A percentile compares a stretch with the other conserved stretches of the same genome.
Evolutionary conservation across 2,888 invertebrate species (phyloP).

Genomic region (Scelioninae gen. 1): DNA sequence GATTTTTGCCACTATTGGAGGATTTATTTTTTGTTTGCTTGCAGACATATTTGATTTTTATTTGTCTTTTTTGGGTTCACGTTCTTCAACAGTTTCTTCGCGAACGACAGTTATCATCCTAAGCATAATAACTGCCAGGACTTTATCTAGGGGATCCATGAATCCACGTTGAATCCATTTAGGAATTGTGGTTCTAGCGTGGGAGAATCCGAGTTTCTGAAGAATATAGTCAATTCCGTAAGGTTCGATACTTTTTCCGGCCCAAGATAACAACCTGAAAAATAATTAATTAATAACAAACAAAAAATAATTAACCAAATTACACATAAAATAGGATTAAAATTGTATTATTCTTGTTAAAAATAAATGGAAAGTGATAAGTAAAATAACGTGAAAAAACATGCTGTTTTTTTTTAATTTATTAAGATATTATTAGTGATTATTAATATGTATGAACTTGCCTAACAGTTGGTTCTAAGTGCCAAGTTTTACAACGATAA

Average conservation of each 20-base stretch:
- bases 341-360: too few relatives aligned
- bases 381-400: too few relatives aligned
- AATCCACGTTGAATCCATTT: slow-evolving; percentile 99
- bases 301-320: too few relatives aligned
- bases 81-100: slow-evolving; percentile 81
- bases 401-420: too few relatives aligned
- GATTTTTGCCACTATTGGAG: too few relatives aligned
- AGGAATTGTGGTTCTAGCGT: slow-evolving; percentile 98
- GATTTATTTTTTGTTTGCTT: too few relatives aligned
- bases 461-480: slow-evolving; percentile 96
- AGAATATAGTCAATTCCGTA: slow-evolving; percentile 99
- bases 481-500: slow-evolving; percentile 98
- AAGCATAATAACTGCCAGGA: slow-evolving; percentile 91
- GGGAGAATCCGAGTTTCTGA: slow-evolving; percentile 98
- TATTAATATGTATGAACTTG: too few relatives aligned
- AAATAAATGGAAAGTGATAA: too few relatives aligned
- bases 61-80: too few relatives aligned
- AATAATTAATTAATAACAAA: slow-evolving; percentile 1
- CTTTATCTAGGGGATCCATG: slow-evolving; percentile 98
- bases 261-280: slow-evolving; percentile 91
- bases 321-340: too few relatives aligned
- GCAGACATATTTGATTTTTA: too few relatives aligned
- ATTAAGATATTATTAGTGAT: too few relatives aligned
- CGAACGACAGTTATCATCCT: slow-evolving; percentile 87
- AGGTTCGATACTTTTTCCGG: slow-evolving; percentile 98